Base-by-base conservation (phyloP, 1,140 invertebrate species). In the Hydropsyche tenuis region DNA sequence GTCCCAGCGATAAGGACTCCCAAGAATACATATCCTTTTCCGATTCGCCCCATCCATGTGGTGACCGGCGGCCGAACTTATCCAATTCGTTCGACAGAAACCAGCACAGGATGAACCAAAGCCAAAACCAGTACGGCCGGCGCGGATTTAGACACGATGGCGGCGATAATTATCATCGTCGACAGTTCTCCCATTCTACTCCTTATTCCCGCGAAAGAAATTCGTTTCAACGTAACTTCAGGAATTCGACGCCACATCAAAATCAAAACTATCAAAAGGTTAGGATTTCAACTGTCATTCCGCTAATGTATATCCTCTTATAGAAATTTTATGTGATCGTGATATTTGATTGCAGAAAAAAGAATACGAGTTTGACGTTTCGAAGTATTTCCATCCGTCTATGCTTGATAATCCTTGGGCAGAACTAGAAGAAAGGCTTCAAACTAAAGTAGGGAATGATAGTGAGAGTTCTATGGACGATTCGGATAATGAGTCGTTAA, bases 371-470 rank as follows among this genome's bases (percentile, higher is more conserved):
- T 65, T 65, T 16, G 43, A 65, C 43, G 23, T 46, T 11, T 16
- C 56, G 7, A 43, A 45, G 5, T 76, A 76, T 53, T 76, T 73
- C 42, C 72, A 76, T 69, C 68, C 72, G 0, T 73, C 75, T 12
- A 76, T 76, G 75, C 42, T 76, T 23, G 60, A 74, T 27, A 30
- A 76, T 51, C 75, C 75, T 22, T 76, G 75, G 75, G 72, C 25
- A 0, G 25, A 56, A 43, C 37, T 76, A 46, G 75, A 76, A 64
- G 27, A 63, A n/a, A 48, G 30, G 25, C 53, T 37, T 9, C 18
- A 60, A 30, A 20, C 30, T n/a, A 43, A 18, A 16, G 12, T 43
- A 7, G 27, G 11, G 7, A 20, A 56, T 20, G 16, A 9, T 5
- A 18, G 20, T 9, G 20, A 23, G 3, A 18, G 23, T 25, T 12